Evolutionary conservation across 2,113 vertebrate genomes (phyloP).

Genomic region (Chloebia gouldiae): DNA sequence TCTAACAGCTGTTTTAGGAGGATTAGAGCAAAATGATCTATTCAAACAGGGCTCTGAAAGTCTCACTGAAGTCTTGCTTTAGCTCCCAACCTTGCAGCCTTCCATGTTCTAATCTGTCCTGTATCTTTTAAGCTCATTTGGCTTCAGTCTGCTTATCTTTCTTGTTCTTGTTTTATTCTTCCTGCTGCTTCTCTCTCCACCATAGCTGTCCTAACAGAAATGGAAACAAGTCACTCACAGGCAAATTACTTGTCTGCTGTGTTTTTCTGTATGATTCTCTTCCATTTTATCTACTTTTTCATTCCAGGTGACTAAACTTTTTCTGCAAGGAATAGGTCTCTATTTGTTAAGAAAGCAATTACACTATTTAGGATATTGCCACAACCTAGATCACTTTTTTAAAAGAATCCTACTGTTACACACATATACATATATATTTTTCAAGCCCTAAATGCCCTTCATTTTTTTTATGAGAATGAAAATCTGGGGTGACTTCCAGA

Average conservation of each 20-base stretch:
- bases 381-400: neutral
- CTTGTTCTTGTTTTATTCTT: neutral
- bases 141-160: neutral
- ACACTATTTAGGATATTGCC: neutral
- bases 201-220: neutral
- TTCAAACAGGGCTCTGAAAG: neutral
- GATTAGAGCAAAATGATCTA: neutral
- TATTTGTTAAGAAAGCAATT: neutral
- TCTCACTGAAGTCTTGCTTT: neutral
- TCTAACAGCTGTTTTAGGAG: neutral
- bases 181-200: neutral
- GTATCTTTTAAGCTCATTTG: neutral
- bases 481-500: neutral
- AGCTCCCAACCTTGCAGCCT: neutral
- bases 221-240: neutral
- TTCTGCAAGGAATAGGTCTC: neutral
- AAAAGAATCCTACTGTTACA: neutral
- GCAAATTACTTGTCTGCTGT: neutral
- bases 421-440: neutral
- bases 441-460: neutral
- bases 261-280: neutral
- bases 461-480: neutral
- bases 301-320: neutral
- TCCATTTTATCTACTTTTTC: neutral
- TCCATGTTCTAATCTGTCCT: neutral